A percentile compares a stretch with the other conserved stretches of the same genome.
These are phyloP conservation scores for Brotula barbata DNA, from an alignment of 2,797 vertebrate species.

Conservation along the genomic window DNA sequence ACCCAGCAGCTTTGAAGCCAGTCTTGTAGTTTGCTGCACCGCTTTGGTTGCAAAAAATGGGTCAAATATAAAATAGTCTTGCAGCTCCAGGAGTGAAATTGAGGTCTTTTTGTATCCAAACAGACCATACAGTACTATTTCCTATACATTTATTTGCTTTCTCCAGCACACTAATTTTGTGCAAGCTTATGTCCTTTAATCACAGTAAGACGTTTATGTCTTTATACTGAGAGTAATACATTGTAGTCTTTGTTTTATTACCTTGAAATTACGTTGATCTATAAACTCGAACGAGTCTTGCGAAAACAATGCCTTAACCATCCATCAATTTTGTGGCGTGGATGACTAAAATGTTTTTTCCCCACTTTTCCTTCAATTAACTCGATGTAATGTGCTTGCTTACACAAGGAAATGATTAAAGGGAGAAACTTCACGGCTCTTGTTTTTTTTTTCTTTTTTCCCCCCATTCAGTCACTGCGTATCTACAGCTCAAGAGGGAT, in stretches of 20 bases:
- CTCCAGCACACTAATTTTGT: too few species aligned
- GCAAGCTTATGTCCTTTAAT: constrained; percentile 37
- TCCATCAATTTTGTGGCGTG: constrained; percentile 64
- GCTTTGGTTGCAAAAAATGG: constrained; percentile 45
- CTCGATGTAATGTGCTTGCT: constrained; percentile 48
- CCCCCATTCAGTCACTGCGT: constrained; percentile 19
- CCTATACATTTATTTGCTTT: too few species aligned
- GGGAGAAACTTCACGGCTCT: constrained; percentile 22
- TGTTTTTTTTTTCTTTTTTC: constrained; percentile 2
- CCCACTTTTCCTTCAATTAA: constrained; percentile 62
- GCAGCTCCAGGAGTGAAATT: constrained; percentile 23
- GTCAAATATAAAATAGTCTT: constrained; percentile 60
- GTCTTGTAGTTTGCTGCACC: constrained; percentile 36
- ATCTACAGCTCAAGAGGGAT: constrained; percentile 49
- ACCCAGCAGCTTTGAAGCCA: constrained; percentile 34
- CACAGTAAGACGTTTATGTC: constrained; percentile 42
- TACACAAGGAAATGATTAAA: constrained; percentile 53
- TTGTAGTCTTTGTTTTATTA: constrained; percentile 62
- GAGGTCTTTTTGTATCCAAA: not conserved
- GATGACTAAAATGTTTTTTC: constrained; percentile 48
- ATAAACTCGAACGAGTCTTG: constrained; percentile 52
- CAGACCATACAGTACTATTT: not conserved
- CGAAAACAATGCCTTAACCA: constrained; percentile 47
- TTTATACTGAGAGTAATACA: constrained; percentile 49
- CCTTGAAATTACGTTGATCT: constrained; percentile 65